A percentile compares a stretch with the other conserved stretches of the same genome.
These are phyloP conservation scores for Litocranius walleri DNA, from an alignment of 2,113 vertebrate species.

Conservation along the genomic window DNA sequence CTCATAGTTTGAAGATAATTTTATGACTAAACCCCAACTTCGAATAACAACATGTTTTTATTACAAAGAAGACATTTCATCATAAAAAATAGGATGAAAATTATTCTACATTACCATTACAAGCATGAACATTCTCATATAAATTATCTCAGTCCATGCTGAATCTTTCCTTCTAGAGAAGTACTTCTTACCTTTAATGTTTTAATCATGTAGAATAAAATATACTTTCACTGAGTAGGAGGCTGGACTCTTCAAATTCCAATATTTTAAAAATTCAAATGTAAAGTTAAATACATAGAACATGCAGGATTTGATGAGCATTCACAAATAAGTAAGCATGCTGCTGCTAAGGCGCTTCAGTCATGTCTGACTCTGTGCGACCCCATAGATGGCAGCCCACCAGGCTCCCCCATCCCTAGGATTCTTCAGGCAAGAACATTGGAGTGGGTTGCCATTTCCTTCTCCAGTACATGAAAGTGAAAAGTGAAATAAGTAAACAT, in stretches of 20 bases:
- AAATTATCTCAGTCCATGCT: conserved; percentile 62
- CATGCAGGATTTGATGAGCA: background rate
- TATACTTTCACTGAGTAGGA: background rate
- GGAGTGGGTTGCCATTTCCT: too few relatives aligned
- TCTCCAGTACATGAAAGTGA: too few relatives aligned
- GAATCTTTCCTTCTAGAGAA: conserved; percentile 66
- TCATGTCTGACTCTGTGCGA: too few relatives aligned
- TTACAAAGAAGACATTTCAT: background rate
- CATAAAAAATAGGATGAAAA: conserved; percentile 25
- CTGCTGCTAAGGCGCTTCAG: too few relatives aligned
- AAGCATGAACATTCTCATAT: conserved; percentile 70
- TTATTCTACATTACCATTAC: conserved; percentile 62
- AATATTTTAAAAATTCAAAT: background rate
- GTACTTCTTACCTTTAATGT: conserved; percentile 56
- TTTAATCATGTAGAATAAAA: too few relatives aligned
- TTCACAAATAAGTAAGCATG: background rate
- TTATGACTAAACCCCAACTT: conserved; percentile 54
- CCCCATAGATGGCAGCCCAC: too few relatives aligned
- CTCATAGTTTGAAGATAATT: conserved; percentile 29
- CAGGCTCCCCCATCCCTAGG: too few relatives aligned
- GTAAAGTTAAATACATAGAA: background rate
- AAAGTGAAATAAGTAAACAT: background rate
- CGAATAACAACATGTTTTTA: conserved; percentile 43
- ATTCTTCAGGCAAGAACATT: too few relatives aligned
- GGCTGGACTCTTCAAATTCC: background rate